Evolutionary conservation across 2,888 invertebrate species (phyloP).

Genomic region (Calliphora vomitoria): DNA sequence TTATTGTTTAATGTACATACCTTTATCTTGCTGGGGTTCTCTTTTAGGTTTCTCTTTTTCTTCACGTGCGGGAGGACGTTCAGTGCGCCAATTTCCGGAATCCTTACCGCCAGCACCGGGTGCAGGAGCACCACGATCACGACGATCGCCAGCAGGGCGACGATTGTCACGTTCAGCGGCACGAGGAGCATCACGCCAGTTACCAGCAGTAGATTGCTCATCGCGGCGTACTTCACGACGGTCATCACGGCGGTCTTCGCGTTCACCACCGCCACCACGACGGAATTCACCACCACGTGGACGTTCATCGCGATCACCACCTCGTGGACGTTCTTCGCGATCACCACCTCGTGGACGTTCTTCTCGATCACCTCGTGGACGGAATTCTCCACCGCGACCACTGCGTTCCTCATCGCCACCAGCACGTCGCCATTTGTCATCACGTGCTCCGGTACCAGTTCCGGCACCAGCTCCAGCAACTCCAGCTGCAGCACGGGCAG

Average conservation of each 20-base stretch:
- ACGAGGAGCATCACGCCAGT: constrained; percentile 82
- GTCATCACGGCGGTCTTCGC: constrained; percentile 75
- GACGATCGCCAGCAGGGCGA: constrained; percentile 72
- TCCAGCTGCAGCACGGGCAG: constrained; percentile 57
- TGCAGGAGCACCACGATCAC: constrained; percentile 77
- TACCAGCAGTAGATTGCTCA: constrained; percentile 76
- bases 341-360: constrained; percentile 75
- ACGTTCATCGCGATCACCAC: constrained; percentile 75
- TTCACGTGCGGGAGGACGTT: constrained; percentile 80
- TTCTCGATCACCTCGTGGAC: constrained; percentile 71
- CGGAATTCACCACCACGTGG: constrained; percentile 66
- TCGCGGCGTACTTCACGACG: constrained; percentile 75
- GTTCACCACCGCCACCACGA: constrained; percentile 70
- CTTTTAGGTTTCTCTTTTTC: constrained; percentile 82
- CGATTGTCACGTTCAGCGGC: constrained; percentile 80
- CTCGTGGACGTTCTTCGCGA: constrained; percentile 66
- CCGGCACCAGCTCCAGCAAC: constrained; percentile 12
- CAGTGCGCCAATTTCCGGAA: constrained; percentile 82
- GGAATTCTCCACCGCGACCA: constrained; percentile 23
- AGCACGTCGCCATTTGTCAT: constrained; percentile 77
- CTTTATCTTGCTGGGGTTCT: constrained; percentile 80
- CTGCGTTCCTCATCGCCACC: constrained; percentile 74
- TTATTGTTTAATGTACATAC: constrained; percentile 70
- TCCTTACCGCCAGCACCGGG: constrained; percentile 76
- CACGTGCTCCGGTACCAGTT: constrained; percentile 58